Conservation (phyloP, 2,797 vertebrate species). For the Pyrocephalus nanus region DNA sequence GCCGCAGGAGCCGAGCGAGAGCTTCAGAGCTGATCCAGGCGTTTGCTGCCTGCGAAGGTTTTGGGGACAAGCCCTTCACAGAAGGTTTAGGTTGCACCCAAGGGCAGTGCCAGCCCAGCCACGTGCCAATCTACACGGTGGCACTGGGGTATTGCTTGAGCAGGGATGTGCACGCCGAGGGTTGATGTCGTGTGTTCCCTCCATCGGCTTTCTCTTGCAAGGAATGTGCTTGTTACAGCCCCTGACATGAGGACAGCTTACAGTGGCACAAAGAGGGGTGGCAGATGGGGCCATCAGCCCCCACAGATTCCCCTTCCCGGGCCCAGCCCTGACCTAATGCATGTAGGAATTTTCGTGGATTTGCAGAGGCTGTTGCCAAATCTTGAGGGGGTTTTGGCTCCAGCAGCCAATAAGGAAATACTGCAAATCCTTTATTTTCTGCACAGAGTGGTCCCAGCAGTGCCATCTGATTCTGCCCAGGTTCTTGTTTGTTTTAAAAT, state of each 20-base stretch:
- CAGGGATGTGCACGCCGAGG: accelerated
- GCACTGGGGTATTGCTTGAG: accelerated
- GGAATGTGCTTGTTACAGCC: neutral
- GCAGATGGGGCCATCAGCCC: accelerated
- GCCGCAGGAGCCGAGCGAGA: neutral
- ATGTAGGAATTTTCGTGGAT: neutral
- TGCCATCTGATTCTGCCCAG: neutral
- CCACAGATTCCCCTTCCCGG: neutral
- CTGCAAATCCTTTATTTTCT: neutral
- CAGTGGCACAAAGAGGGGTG: neutral
- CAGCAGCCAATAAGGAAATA: neutral
- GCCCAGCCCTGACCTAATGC: neutral
- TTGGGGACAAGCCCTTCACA: neutral
- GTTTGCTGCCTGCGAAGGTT: neutral
- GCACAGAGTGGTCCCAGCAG: neutral
- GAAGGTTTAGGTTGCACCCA: neutral
- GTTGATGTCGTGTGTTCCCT: neutral
- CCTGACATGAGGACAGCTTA: neutral
- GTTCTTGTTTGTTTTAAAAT: neutral
- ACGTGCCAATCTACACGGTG: accelerated
- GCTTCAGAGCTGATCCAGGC: neutral
- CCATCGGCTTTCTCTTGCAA: neutral
- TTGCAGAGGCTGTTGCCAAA: neutral
- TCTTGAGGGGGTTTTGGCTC: neutral
- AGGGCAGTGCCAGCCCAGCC: neutral